Conservation (phyloP, 2,797 vertebrate genomes). For the Tangara arthus region DNA sequence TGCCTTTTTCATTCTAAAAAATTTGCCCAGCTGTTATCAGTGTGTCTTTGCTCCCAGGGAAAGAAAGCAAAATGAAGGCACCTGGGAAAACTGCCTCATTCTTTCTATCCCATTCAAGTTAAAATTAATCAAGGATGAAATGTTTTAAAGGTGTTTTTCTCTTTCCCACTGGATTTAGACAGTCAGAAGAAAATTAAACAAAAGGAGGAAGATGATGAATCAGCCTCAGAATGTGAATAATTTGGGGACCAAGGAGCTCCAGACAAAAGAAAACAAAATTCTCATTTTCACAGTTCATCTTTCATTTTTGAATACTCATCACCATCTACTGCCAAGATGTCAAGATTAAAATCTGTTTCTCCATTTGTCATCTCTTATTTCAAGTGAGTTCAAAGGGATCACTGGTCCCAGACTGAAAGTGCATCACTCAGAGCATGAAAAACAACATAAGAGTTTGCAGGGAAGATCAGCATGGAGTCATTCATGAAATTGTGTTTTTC, state of each 20-base stretch:
- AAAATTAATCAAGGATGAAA: constrained; percentile 35
- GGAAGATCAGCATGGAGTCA: not conserved
- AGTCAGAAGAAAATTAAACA: constrained; percentile 34
- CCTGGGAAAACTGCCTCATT: not conserved
- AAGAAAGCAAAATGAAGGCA: not conserved
- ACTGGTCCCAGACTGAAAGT: not conserved
- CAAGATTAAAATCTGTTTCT: constrained; percentile 53
- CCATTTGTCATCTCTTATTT: constrained; percentile 9
- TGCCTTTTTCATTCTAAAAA: not conserved
- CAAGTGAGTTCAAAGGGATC: not conserved
- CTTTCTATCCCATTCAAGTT: not conserved
- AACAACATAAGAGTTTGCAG: not conserved
- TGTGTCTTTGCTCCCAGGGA: not conserved
- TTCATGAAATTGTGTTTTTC: not conserved
- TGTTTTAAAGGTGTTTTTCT: constrained; percentile 13
- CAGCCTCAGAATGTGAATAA: constrained; percentile 36
- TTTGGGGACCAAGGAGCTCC: not conserved
- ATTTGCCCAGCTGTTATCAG: not conserved
- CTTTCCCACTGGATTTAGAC: constrained; percentile 1
- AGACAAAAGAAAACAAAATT: constrained; percentile 5
- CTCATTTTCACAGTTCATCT: constrained; percentile 10
- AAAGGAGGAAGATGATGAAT: not conserved
- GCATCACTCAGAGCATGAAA: not conserved
- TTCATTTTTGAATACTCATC: constrained; percentile 11
- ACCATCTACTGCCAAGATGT: not conserved